Base-by-base conservation (phyloP, 2,113 vertebrate species). In the Heterochromis multidens region DNA sequence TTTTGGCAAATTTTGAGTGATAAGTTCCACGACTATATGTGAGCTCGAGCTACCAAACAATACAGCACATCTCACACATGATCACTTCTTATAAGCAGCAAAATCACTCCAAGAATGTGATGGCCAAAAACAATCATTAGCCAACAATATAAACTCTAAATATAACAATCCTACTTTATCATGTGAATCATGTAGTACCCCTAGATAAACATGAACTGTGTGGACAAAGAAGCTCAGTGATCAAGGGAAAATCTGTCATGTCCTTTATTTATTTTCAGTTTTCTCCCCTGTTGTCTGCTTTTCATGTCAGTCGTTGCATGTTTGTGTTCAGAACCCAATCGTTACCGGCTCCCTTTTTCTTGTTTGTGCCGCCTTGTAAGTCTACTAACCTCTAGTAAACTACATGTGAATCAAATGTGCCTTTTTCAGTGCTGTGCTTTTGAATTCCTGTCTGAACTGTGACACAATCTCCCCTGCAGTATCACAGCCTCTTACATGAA, bases 401-500 rank as follows among this genome's bases (percentile, higher is more conserved):
- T 21, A 70, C 61, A 79, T 35, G 29, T 21, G 5, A 40, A 61
- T 77, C 11, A 37, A 46, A 57, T 62, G 23, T 31, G 19, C 80
- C 21, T 82, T 31, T 14, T 72, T 21, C 65, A 54, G 40, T 61
- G 29, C 52, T 23, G 21, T 74, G 76, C 62, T 57, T 74, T 52
- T 35, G 61, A 63, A 52, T 52, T 33, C 21, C 59, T 49, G 27
- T 63, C 59, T 74, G 65, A 79, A 79, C 57, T 29, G 56, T 79
- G 76, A 63, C n/a, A 56, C 74, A 59, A 4, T 88, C 56, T 85
- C 52, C 80, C 65, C 58, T 70, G 79, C 80, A 83, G 77, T 60
- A 83, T 78, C 77, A 67, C 62, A 70, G 67, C 59, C 82, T 74
- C 49, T 85, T 76, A 49, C 84, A 84, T 62, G 77, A 87, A 83